A percentile compares a stretch with the other conserved stretches of the same genome.
Evolutionary conservation across 1,140 invertebrate species (phyloP).

Genomic region (Solenopsis invicta): DNA sequence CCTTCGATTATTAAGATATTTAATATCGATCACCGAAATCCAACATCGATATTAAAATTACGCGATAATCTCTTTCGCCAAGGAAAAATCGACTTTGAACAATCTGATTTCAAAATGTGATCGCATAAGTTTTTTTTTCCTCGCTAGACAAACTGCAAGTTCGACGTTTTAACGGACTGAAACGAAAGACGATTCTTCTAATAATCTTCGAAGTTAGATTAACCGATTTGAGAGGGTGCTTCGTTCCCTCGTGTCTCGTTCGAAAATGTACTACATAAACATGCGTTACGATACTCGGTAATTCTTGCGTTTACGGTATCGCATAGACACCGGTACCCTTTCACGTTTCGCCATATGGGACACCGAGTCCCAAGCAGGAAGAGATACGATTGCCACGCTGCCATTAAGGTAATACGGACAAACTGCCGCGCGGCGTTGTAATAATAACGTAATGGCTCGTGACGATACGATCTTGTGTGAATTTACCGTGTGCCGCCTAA

Average conservation of each 20-base stretch:
- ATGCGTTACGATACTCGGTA: neutral
- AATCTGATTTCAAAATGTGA: neutral
- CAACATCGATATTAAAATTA: neutral
- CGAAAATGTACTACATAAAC: neutral
- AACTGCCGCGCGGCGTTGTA: constrained; percentile 39
- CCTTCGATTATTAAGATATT: neutral
- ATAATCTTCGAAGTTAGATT: neutral
- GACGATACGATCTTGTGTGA: constrained; percentile 57
- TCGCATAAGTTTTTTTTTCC: neutral
- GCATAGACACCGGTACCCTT: neutral
- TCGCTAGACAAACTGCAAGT: neutral
- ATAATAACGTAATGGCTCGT: constrained; percentile 63
- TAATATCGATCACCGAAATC: neutral
- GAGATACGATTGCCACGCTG: constrained; percentile 19
- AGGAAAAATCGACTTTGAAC: neutral
- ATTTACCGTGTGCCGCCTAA: constrained; percentile 44
- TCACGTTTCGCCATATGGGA: constrained; percentile 35
- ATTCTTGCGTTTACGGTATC: neutral
- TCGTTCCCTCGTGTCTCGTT: neutral
- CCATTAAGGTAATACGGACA: constrained; percentile 62
- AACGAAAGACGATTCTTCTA: neutral
- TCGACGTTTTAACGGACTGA: neutral
- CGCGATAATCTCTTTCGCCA: neutral
- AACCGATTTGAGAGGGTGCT: neutral
- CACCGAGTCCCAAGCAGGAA: constrained; percentile 25